phyloP scores from a whole-genome alignment of 2,888 invertebrate genomes.

The Callosobruchus maculatus region DNA sequence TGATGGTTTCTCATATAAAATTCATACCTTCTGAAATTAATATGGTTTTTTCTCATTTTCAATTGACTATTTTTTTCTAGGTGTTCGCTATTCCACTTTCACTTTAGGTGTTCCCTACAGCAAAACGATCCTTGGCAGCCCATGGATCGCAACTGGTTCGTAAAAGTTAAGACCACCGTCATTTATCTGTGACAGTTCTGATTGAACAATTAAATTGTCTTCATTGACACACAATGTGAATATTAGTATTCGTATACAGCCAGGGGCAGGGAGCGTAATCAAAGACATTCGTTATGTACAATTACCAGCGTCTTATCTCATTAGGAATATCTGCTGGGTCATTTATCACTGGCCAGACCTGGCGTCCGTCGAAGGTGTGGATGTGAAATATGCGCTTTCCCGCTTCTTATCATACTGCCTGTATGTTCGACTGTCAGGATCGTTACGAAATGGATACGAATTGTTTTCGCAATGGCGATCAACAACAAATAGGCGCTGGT shows the following conservation, averaged over 20 bases:
- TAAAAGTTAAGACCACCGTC: not conserved
- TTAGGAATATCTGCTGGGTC: not conserved
- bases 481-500: no score
- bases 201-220: not conserved
- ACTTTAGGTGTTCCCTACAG: not conserved
- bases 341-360: not conserved
- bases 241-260: not conserved
- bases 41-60: no score
- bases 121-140: not conserved
- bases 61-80: no score
- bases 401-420: not conserved
- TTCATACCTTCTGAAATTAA: no score
- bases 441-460: not conserved
- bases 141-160: not conserved
- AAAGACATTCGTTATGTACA: not conserved
- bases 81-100: no score
- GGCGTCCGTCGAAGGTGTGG: not conserved
- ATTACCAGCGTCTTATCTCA: not conserved
- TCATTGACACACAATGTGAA: not conserved
- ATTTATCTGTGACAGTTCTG: not conserved
- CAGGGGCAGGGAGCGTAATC: not conserved
- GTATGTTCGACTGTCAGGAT: not conserved
- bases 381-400: not conserved
- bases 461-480: not conserved
- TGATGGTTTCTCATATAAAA: no score